Conservation (phyloP, 2,888 invertebrate species). For the Meliscaeva auricollis region DNA sequence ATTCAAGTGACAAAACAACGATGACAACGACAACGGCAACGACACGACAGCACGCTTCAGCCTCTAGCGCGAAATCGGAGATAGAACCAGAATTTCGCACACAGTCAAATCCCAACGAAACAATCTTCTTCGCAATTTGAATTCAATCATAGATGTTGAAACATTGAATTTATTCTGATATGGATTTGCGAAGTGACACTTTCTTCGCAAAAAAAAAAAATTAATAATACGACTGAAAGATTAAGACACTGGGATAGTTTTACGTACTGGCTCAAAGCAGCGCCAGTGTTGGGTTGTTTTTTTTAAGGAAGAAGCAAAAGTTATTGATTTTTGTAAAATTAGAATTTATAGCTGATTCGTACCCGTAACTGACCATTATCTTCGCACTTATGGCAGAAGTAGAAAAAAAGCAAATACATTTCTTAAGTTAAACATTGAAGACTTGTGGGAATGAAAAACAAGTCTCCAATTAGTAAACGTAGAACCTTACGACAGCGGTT, state of each 20-base stretch:
- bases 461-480: too few relatives aligned
- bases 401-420: too few relatives aligned
- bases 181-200: slow-evolving; percentile 73
- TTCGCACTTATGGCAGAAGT: too few relatives aligned
- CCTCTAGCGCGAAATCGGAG: slow-evolving; percentile 67
- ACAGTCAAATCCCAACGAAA: slow-evolving; percentile 70
- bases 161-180: slow-evolving; percentile 75
- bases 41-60: slow-evolving; percentile 43
- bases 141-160: slow-evolving; percentile 75
- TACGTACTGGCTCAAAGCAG: slow-evolving; percentile 4
- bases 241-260: not conserved
- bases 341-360: too few relatives aligned
- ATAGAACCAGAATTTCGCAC: slow-evolving; percentile 52
- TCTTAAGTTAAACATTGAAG: too few relatives aligned
- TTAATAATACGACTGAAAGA: slow-evolving; percentile 11
- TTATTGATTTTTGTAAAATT: too few relatives aligned
- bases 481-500: too few relatives aligned
- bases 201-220: slow-evolving; percentile 30
- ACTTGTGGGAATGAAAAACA: too few relatives aligned
- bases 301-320: too few relatives aligned
- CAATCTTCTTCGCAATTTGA: slow-evolving; percentile 76
- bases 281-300: too few relatives aligned
- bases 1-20: not conserved
- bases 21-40: slow-evolving; percentile 18
- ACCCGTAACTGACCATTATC: too few relatives aligned